These are phyloP conservation scores for Cosmorhoe ocellata DNA, from an alignment of 2,888 invertebrate genomes.

Conservation along the genomic window DNA sequence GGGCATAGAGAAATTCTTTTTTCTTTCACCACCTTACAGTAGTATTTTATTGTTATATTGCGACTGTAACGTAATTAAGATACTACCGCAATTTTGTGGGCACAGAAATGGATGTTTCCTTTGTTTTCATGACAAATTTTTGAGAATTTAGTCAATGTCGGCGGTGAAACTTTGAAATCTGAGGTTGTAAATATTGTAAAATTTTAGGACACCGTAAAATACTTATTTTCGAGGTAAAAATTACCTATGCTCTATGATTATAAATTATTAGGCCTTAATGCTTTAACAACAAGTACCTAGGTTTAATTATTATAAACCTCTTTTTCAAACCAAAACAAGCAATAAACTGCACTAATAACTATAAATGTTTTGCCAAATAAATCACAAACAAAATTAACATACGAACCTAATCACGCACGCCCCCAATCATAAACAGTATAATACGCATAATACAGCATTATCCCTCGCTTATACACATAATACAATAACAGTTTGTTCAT, in stretches of 20 bases:
- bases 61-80: slow-evolving; percentile 59
- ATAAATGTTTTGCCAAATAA: slow-evolving; percentile 11
- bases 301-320: too few species aligned
- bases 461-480: slow-evolving; percentile 22
- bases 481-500: slow-evolving; percentile 46
- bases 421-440: slow-evolving; percentile 26
- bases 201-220: slow-evolving; percentile 26
- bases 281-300: background rate
- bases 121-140: slow-evolving; percentile 40
- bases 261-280: slow-evolving; percentile 23
- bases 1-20: slow-evolving; percentile 46
- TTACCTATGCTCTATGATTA: slow-evolving; percentile 22
- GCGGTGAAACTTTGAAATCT: slow-evolving; percentile 34
- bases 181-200: slow-evolving; percentile 21
- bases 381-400: slow-evolving; percentile 24
- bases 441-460: slow-evolving; percentile 19
- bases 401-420: slow-evolving; percentile 22
- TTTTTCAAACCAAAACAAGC: too few species aligned
- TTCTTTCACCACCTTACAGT: slow-evolving; percentile 63
- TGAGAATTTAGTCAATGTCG: slow-evolving; percentile 35
- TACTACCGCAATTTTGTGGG: slow-evolving; percentile 59
- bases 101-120: slow-evolving; percentile 42
- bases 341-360: background rate
- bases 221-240: slow-evolving; percentile 19
- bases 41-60: slow-evolving; percentile 67